Evolutionary conservation across 2,888 invertebrate species (phyloP), one percentile per base, ranked within the genome.

Genomic region (Sipha maydis): DNA sequence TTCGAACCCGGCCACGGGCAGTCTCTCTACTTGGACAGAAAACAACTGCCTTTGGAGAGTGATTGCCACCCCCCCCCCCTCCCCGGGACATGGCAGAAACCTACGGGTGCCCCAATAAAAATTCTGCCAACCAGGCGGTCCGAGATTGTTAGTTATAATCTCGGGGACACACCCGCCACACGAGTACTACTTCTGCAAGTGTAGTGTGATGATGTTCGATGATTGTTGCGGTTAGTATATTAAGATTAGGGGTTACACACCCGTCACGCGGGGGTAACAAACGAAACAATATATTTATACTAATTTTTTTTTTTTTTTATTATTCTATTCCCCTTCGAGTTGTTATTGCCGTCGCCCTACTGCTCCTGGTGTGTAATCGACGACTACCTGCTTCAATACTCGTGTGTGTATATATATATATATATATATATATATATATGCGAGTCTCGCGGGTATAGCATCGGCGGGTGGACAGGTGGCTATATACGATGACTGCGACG

Each of bases 401-500:
- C 14, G 14, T 14, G 11, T 48, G 11, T 14, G 14, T 48, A 48
- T 9, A 5, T 48, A 48, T 48, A 48, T 48, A 9, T 48, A 48
- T 48, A 48, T 14, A 11, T 48, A 14, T 48, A 48, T 48, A 48
- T 48, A 48, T 14, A 11, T 11, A 54, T 31, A 38, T 19, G 4
- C 34, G n/a, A 41, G 41, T 48, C 48, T 82, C 41, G 71, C 54
- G 71, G 14, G 2, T 31, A 8, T 14, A 76, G 28, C 21, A 61
- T 38, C 14, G 84, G 41, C 9, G 67, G 67, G 84, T 21, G 80
- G 56, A 73, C 86, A 80, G 80, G 86, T 80, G 80, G 86, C 56
- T 86, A 56, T 28, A 41, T 38, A 25, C 61, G 61, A 7, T 21
- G 61, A 61, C 25, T 19, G 25, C 61, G 61, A 61, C 61, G 61